Base-by-base conservation (phyloP, 1,140 invertebrate genomes). In the Sweltsa coloradensis region DNA sequence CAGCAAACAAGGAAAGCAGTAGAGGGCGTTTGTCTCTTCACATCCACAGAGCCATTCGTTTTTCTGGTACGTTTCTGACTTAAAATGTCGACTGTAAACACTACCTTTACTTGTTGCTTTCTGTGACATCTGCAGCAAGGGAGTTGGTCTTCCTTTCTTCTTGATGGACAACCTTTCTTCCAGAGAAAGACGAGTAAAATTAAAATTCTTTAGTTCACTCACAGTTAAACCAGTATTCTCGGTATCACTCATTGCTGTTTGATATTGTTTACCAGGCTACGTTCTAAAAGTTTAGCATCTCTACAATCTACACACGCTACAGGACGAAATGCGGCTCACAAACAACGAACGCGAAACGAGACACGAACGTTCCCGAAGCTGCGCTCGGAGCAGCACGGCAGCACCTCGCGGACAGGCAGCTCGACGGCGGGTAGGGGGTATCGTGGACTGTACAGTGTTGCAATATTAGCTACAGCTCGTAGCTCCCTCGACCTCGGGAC, bases 11-110 rank as follows among this genome's bases (percentile, higher is more conserved):
- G 42, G 42, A 21, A 44, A 44, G 18, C 42, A 44, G 29, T 31
- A 44, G 18, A 44, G 22, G 23, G 5, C 18, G 26, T 44, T 44
- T 19, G 22, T 24, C 26, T 24, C 22, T 44, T 44, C 42, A 21
- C 42, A 44, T 24, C 42, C 42, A 44, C 42, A 44, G 26, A 44
- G 24, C 42, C 22, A 44, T 26, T 14, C 22, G 22, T 44, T 31
- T 44, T 25, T 44, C 9, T 44, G 13, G 26, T 44, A 44, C 7
- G 29, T 44, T 13, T 31, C 22, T 26, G 19, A 18, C 11, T 44
- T 44, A 21, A 44, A 44, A n/a, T 25, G 19, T 25, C 42, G 24
- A 19, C 6, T 24, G 26, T 26, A 31, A 19, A 5, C 22, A 22
- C 22, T 25, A 31, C 29, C 18, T 44, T 44, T 44, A 2, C 6